These are phyloP conservation scores for Ochotona princeps DNA, from an alignment of 2,113 vertebrate genomes.

Conservation along the genomic window DNA sequence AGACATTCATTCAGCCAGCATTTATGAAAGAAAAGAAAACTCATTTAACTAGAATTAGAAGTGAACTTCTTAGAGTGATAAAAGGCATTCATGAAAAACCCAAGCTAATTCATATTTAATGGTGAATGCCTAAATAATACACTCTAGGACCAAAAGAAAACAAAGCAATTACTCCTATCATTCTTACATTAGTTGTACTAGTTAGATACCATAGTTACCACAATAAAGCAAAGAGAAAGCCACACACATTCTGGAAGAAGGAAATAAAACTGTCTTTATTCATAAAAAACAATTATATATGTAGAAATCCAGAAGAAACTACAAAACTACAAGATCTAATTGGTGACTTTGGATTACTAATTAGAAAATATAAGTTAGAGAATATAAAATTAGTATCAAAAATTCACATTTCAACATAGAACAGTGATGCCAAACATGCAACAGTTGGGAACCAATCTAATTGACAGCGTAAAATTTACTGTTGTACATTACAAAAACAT, in stretches of 20 bases:
- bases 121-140: background rate
- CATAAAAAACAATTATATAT: slow-evolving; percentile 19
- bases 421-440: background rate
- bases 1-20: background rate
- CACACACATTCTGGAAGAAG: background rate
- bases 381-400: background rate
- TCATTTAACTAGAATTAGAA: slow-evolving; percentile 13
- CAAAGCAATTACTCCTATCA: background rate
- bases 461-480: background rate
- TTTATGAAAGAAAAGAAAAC: background rate
- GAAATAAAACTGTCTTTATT: slow-evolving; percentile 17
- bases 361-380: background rate
- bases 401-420: slow-evolving; percentile 28
- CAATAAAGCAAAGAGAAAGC: background rate
- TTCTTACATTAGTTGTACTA: background rate
- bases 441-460: background rate
- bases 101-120: slow-evolving; percentile 20
- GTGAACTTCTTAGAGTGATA: background rate
- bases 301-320: background rate
- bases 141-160: background rate
- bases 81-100: background rate
- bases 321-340: background rate
- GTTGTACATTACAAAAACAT: background rate
- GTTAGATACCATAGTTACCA: background rate
- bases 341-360: background rate